A percentile compares a stretch with the other conserved stretches of the same genome.
phyloP scores from a whole-genome alignment of 2,888 invertebrate genomes.

The Drosophila engyochracea region DNA sequence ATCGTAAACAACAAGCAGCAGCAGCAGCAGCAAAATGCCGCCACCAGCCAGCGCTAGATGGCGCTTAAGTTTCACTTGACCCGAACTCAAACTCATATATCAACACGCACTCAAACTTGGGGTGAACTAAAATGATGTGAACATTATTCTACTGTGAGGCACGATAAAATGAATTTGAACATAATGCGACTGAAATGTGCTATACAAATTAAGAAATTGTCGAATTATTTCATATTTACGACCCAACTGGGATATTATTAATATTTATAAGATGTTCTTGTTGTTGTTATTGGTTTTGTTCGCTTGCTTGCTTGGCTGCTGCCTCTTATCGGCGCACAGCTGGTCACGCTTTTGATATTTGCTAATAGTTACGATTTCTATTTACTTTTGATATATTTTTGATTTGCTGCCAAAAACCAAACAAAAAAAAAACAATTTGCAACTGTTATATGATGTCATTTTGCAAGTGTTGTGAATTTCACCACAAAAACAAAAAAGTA shows the following conservation, averaged over 20 bases:
- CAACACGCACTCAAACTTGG: constrained; percentile 10
- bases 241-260: constrained; percentile 43
- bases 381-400: constrained; percentile 45
- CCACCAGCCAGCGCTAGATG: constrained; percentile 61
- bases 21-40: not conserved
- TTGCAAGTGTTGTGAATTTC: constrained; percentile 73
- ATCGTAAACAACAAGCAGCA: constrained; percentile 70
- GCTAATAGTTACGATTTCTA: constrained; percentile 65
- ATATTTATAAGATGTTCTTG: constrained; percentile 45
- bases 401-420: constrained; percentile 67
- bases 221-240: constrained; percentile 70
- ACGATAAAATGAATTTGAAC: constrained; percentile 55
- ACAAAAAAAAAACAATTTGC: constrained; percentile 62
- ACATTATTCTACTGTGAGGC: constrained; percentile 9
- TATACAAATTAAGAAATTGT: constrained; percentile 79
- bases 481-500: constrained; percentile 20
- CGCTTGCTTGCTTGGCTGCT: constrained; percentile 44
- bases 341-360: constrained; percentile 73
- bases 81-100: constrained; percentile 7
- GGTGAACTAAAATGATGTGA: constrained; percentile 19
- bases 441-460: constrained; percentile 72
- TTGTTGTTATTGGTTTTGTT: constrained; percentile 32
- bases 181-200: constrained; percentile 63
- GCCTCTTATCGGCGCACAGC: constrained; percentile 71
- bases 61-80: constrained; percentile 75